Evolutionary conservation across 2,888 invertebrate species (phyloP).

Genomic region (Lacanobia oleracea): DNA sequence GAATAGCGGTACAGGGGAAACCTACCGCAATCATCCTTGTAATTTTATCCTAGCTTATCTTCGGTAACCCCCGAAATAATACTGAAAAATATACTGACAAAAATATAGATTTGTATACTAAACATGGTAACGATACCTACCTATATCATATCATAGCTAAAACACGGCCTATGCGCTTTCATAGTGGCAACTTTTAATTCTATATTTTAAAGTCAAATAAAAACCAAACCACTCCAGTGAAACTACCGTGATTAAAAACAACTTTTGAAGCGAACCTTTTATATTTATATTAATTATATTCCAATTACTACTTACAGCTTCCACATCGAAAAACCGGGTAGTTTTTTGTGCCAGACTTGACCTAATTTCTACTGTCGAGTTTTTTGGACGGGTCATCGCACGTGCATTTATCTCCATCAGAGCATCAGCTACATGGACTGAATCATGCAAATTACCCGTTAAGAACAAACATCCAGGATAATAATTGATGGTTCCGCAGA

Average conservation of each 20-base stretch:
- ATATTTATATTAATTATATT: constrained; percentile 71
- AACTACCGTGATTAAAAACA: constrained; percentile 18
- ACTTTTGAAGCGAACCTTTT: constrained; percentile 38
- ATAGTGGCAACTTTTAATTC: not conserved
- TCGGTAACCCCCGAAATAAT: too few species aligned
- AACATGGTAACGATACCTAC: not conserved
- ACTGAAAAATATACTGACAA: not conserved
- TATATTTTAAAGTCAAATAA: not conserved
- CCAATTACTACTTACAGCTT: constrained; percentile 64
- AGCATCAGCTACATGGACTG: constrained; percentile 70
- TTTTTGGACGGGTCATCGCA: constrained; percentile 74
- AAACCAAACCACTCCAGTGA: not conserved
- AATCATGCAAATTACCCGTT: constrained; percentile 75
- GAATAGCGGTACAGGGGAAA: constrained; percentile 5
- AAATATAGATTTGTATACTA: not conserved
- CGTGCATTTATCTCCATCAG: constrained; percentile 85
- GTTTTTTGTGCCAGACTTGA: constrained; percentile 77
- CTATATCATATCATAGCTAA: not conserved
- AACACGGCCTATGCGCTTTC: not conserved
- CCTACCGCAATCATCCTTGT: not conserved
- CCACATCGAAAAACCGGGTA: constrained; percentile 73
- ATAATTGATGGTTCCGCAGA: constrained; percentile 59
- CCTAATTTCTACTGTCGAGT: constrained; percentile 80
- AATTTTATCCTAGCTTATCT: not conserved
- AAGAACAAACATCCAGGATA: constrained; percentile 61